Conservation (phyloP, 2,888 invertebrate species). For the Prosapia bicincta region DNA sequence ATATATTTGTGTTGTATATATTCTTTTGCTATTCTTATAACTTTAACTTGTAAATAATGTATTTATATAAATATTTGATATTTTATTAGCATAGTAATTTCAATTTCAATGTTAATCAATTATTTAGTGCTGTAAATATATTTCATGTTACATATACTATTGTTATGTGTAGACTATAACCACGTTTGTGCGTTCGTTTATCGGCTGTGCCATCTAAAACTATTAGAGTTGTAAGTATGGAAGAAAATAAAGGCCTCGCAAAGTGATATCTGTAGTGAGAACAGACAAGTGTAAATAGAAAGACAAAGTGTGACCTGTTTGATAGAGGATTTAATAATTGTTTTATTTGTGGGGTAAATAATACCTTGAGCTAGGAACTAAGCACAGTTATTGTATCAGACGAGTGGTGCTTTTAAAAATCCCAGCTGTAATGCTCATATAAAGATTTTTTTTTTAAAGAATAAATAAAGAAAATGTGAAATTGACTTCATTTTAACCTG, state of each 20-base stretch:
- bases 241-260: background rate
- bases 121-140: background rate
- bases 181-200: background rate
- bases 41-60: background rate
- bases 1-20: background rate
- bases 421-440: background rate
- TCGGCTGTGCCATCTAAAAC: background rate
- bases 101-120: background rate
- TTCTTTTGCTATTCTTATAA: background rate
- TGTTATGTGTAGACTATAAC: background rate
- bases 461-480: background rate
- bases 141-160: background rate
- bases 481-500: no score
- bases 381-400: background rate
- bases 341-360: background rate
- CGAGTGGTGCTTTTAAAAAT: background rate
- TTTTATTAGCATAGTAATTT: background rate
- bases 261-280: background rate
- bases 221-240: background rate
- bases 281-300: background rate
- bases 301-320: no score
- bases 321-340: background rate
- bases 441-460: background rate
- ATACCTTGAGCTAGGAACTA: background rate
- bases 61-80: background rate